These are phyloP conservation scores for Achlya flavicornis DNA, from an alignment of 2,888 invertebrate genomes.

Conservation along the genomic window DNA sequence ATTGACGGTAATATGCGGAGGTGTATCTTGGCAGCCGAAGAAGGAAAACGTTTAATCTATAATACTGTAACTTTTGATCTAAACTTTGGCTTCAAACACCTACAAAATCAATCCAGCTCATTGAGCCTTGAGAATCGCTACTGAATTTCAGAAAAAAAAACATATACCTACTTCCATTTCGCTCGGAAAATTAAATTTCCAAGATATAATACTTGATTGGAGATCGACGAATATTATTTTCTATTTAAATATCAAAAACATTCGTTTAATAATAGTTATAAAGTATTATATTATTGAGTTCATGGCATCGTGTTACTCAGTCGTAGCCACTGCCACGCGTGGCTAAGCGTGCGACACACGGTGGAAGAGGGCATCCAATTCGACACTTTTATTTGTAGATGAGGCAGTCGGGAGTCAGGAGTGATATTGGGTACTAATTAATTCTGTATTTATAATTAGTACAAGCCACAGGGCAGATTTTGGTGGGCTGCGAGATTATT, in stretches of 20 bases:
- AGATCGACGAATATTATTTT: no score
- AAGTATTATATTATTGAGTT: constrained; percentile 1
- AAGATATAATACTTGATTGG: no score
- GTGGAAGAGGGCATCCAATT: constrained; percentile 59
- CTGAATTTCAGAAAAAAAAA: no score
- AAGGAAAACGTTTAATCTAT: no score
- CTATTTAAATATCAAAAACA: neutral
- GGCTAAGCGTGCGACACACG: constrained; percentile 51
- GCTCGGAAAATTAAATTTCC: no score
- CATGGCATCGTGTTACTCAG: neutral
- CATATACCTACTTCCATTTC: no score
- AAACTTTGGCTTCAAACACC: no score
- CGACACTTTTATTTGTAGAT: constrained; percentile 62
- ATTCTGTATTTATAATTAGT: constrained; percentile 31
- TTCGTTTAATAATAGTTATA: neutral
- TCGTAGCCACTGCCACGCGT: constrained; percentile 35
- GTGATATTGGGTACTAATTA: constrained; percentile 30
- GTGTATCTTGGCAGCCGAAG: no score
- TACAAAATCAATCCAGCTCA: no score
- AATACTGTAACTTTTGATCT: no score
- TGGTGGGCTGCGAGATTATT: neutral
- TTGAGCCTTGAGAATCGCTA: no score
- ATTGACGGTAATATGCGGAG: no score
- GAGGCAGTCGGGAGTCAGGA: constrained; percentile 33
- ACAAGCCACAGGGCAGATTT: neutral